phyloP scores from a whole-genome alignment of 2,888 invertebrate genomes.

The Calameuta pallipes region DNA sequence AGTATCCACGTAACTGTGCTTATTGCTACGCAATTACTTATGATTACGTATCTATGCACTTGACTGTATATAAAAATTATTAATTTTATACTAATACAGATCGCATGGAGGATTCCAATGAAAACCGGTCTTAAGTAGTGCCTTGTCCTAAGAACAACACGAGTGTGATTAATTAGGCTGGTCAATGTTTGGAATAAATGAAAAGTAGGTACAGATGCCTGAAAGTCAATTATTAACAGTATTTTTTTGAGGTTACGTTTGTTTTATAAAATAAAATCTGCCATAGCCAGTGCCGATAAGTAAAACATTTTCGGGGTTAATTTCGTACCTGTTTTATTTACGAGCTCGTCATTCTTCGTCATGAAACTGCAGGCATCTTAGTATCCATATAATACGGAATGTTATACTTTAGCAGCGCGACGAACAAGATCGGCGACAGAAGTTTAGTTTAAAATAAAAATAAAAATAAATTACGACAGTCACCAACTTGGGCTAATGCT shows the following conservation, averaged over 20 bases:
- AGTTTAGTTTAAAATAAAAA: slow-evolving; percentile 27
- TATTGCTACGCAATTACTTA: neutral
- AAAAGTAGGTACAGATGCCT: neutral
- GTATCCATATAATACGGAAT: slow-evolving; percentile 35
- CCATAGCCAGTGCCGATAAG: neutral
- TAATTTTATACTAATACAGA: neutral
- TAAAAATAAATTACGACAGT: slow-evolving; percentile 29
- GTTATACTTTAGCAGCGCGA: slow-evolving; percentile 37
- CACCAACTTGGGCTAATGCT: slow-evolving; percentile 28
- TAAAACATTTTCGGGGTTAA: neutral
- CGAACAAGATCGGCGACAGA: slow-evolving; percentile 39
- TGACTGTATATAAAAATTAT: neutral
- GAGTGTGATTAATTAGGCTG: neutral
- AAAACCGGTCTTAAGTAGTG: neutral
- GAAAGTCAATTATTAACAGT: neutral
- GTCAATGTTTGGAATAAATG: neutral
- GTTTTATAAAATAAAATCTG: neutral
- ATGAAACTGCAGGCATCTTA: slow-evolving; percentile 17
- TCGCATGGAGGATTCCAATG: neutral
- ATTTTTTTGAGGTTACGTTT: neutral
- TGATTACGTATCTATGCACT: neutral
- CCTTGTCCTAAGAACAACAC: neutral
- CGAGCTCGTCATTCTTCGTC: neutral
- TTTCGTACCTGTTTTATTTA: neutral
- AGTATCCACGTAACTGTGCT: neutral